These are phyloP conservation scores for Stenolophus ochropezus DNA, from an alignment of 2,888 invertebrate species.

Conservation along the genomic window DNA sequence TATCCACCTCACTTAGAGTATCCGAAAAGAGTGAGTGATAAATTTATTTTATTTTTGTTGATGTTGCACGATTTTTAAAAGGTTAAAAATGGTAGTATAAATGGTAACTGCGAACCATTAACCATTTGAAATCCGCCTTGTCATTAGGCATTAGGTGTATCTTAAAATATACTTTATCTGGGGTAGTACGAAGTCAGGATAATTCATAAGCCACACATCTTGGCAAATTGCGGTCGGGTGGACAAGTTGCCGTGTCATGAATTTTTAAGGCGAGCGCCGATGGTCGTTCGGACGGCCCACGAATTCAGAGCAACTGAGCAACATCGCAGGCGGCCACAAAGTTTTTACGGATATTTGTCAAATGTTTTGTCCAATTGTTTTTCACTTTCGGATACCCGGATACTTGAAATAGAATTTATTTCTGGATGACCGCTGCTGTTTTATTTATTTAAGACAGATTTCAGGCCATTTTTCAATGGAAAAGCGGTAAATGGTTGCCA, in stretches of 20 bases:
- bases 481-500: neutral
- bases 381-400: neutral
- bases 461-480: neutral
- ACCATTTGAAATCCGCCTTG: neutral
- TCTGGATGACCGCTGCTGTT: neutral
- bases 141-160: neutral
- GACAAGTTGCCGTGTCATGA: constrained; percentile 35
- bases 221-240: constrained; percentile 25
- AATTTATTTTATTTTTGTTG: too few species aligned
- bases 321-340: neutral
- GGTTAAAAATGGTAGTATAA: neutral
- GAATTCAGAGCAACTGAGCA: constrained; percentile 7
- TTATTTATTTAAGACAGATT: neutral
- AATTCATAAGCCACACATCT: constrained; percentile 24
- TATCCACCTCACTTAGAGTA: too few species aligned
- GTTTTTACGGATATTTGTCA: constrained; percentile 28
- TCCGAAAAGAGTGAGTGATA: too few species aligned
- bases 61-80: too few species aligned
- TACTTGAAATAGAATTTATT: neutral
- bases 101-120: neutral
- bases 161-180: neutral
- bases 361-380: constrained; percentile 30
- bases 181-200: neutral
- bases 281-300: neutral
- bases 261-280: constrained; percentile 9